Conservation (phyloP, 1,140 invertebrate species). For the Palaemon carinicauda region DNA sequence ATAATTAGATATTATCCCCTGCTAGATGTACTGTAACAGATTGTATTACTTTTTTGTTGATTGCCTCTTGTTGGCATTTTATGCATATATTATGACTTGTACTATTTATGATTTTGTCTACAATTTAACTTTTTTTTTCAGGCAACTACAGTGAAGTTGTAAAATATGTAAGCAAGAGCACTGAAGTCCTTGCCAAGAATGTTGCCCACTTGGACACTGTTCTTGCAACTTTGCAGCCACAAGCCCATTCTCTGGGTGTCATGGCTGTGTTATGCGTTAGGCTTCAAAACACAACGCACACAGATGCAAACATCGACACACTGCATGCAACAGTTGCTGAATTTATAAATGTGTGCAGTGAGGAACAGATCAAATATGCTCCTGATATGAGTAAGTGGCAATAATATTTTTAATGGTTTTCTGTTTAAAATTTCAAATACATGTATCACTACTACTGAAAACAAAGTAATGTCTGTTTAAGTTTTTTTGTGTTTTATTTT, state of each 20-base stretch:
- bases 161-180: slow-evolving; percentile 81
- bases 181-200: slow-evolving; percentile 83
- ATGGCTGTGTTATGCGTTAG: slow-evolving; percentile 54
- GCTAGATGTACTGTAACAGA: no score
- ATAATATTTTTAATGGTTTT: neutral
- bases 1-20: no score
- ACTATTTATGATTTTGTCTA: neutral
- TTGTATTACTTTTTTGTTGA: no score
- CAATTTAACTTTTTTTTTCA: slow-evolving; percentile 1
- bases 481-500: no score
- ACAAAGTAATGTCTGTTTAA: no score
- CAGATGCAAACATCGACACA: slow-evolving; percentile 57
- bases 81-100: no score
- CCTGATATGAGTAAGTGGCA: slow-evolving; percentile 55
- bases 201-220: slow-evolving; percentile 83
- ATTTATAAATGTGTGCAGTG: slow-evolving; percentile 64
- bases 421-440: no score
- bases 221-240: slow-evolving; percentile 59
- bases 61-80: no score
- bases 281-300: slow-evolving; percentile 49
- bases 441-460: no score
- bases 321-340: slow-evolving; percentile 58
- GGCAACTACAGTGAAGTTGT: slow-evolving; percentile 85
- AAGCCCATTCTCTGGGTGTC: slow-evolving; percentile 51
- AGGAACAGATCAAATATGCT: slow-evolving; percentile 64